These are phyloP conservation scores for Acrocephalus arundinaceus DNA, from an alignment of 2,113 vertebrate genomes.

Conservation along the genomic window DNA sequence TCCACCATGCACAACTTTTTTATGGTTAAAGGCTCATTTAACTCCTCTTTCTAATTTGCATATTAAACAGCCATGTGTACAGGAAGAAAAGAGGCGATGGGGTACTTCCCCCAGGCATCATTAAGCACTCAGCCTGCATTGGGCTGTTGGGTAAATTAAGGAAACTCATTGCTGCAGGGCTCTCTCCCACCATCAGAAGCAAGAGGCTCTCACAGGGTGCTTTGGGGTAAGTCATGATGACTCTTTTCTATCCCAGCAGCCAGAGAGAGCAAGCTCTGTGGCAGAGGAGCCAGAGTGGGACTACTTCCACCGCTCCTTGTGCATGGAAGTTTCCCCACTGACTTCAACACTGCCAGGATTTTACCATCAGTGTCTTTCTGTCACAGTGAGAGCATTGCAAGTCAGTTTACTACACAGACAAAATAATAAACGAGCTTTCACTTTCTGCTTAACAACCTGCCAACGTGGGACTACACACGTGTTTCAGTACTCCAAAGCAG, in stretches of 20 bases:
- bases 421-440: background rate
- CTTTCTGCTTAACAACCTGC: background rate
- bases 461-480: rapidly evolving
- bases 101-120: background rate
- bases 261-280: background rate
- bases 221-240: background rate
- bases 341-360: background rate
- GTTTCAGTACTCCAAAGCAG: background rate
- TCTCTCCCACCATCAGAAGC: background rate
- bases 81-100: background rate
- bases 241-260: background rate
- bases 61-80: background rate
- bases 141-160: background rate
- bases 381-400: background rate
- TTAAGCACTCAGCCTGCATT: background rate
- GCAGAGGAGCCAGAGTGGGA: background rate
- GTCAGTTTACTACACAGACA: background rate
- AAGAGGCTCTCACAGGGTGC: background rate
- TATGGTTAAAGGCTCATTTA: slow-evolving; percentile 20
- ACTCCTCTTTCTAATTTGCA: background rate
- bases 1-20: background rate
- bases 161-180: background rate
- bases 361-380: background rate
- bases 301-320: background rate
- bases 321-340: background rate